Evolutionary conservation across 2,888 invertebrate species (phyloP).

Genomic region (Cataglyphis rosenhaueri): DNA sequence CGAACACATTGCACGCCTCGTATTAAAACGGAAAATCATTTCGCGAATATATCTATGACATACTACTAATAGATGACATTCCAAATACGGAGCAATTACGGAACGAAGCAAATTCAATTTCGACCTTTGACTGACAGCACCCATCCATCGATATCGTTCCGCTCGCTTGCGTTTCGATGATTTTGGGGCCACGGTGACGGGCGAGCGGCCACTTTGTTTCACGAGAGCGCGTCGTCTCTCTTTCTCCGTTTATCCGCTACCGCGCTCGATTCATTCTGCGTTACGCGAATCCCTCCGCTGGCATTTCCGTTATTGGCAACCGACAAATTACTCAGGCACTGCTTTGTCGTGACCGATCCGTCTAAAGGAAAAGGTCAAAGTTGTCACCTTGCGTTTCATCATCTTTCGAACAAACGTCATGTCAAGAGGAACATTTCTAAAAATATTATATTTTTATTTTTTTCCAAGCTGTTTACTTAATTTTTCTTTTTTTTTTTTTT

Average conservation of each 20-base stretch:
- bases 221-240: constrained; percentile 32
- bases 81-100: constrained; percentile 73
- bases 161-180: constrained; percentile 66
- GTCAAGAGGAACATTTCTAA: neutral
- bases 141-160: constrained; percentile 71
- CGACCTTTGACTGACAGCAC: constrained; percentile 72
- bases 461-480: too few relatives aligned
- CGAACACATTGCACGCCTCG: constrained; percentile 15
- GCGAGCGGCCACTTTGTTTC: constrained; percentile 67
- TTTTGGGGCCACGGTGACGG: constrained; percentile 67
- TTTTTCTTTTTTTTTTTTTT: too few relatives aligned
- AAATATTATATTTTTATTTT: neutral
- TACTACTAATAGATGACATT: constrained; percentile 64
- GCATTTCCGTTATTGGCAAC: constrained; percentile 52
- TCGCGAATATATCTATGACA: constrained; percentile 37
- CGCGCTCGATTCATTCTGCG: constrained; percentile 35
- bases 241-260: constrained; percentile 44
- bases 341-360: constrained; percentile 18
- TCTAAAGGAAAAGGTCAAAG: constrained; percentile 13
- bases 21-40: constrained; percentile 61
- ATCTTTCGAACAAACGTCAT: neutral
- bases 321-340: constrained; percentile 44
- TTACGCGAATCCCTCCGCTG: constrained; percentile 10
- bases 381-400: neutral
- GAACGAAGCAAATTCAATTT: constrained; percentile 74